Evolutionary conservation across 2,113 vertebrate species (phyloP).

Genomic region (Laterallus jamaicensis): DNA sequence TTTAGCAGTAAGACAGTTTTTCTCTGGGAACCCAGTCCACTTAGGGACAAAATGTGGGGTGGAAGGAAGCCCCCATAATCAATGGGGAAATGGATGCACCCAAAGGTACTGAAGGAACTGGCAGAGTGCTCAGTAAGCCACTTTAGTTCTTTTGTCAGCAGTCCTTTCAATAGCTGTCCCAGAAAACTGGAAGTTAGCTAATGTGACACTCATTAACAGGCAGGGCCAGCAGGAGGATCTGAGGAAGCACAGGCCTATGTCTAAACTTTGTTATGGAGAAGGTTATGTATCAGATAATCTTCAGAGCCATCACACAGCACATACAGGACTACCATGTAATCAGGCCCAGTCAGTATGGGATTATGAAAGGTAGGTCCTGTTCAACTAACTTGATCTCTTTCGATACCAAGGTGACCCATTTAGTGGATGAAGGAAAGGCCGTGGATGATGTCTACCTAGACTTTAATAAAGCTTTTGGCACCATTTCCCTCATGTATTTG

Average conservation of each 20-base stretch:
- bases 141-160: not conserved
- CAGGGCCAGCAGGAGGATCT: not conserved
- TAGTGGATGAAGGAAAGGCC: not conserved
- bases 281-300: not conserved
- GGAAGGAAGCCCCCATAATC: not conserved
- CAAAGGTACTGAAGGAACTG: not conserved
- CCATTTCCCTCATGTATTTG: too few relatives aligned
- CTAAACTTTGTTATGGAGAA: not conserved
- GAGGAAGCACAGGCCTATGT: not conserved
- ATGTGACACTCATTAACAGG: too few relatives aligned
- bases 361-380: too few relatives aligned
- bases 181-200: not conserved
- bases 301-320: not conserved
- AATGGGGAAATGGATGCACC: not conserved
- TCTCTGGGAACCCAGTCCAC: too few relatives aligned
- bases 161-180: fast-evolving
- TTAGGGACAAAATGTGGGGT: not conserved
- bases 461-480: not conserved
- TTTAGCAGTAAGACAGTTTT: not conserved
- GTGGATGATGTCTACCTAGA: not conserved
- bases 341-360: not conserved
- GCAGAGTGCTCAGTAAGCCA: fast-evolving
- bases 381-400: too few relatives aligned
- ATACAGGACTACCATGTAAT: not conserved
- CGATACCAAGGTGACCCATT: too few relatives aligned